These are phyloP conservation scores for Ommatoiulus sabulosus DNA, from an alignment of 2,888 invertebrate genomes.

Conservation along the genomic window DNA sequence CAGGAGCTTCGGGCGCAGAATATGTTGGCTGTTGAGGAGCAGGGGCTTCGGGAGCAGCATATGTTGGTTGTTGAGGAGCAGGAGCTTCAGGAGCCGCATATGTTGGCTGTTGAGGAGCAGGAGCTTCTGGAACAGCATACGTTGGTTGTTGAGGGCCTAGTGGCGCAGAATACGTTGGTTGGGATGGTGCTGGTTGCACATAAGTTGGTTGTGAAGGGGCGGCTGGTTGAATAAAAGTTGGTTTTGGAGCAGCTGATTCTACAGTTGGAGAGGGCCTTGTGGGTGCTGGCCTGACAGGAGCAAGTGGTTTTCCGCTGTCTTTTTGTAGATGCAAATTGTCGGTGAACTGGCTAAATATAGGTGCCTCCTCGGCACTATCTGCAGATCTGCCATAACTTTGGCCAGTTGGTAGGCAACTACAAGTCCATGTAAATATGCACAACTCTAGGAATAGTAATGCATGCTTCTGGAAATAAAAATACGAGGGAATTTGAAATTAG, in stretches of 20 bases:
- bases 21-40: neutral
- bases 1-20: neutral
- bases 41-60: neutral
- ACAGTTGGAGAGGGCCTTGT: neutral
- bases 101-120: constrained; percentile 30
- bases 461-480: constrained; percentile 1
- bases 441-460: neutral
- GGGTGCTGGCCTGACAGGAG: neutral
- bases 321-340: constrained; percentile 28
- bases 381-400: constrained; percentile 26
- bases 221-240: neutral
- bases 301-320: neutral
- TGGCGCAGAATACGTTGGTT: neutral
- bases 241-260: constrained; percentile 2
- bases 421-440: neutral
- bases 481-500: neutral
- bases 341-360: constrained; percentile 42
- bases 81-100: constrained; percentile 29
- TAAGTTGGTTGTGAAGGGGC: neutral
- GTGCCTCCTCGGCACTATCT: constrained; percentile 27
- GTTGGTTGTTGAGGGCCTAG: neutral
- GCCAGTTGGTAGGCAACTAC: neutral
- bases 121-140: neutral
- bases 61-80: neutral
- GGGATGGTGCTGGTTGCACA: neutral